phyloP scores from a whole-genome alignment of 2,888 invertebrate species.

The Drosophila greeni region DNA sequence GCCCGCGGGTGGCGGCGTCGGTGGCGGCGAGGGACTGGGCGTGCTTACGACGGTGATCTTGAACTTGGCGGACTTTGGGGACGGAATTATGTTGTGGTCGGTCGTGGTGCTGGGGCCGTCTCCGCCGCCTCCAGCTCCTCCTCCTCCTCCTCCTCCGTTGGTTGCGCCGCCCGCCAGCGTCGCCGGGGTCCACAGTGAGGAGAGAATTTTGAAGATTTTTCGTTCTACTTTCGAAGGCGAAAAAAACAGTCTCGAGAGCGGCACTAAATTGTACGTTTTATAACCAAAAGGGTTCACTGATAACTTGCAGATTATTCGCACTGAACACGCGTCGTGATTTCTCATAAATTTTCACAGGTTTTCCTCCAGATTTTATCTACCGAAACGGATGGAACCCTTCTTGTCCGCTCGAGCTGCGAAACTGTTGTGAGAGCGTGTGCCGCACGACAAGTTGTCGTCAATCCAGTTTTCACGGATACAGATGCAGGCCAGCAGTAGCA shows the following conservation, averaged over 20 bases:
- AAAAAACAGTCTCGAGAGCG: background rate
- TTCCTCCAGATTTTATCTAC: constrained; percentile 17
- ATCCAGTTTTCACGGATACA: constrained; percentile 21
- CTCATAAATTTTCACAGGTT: constrained; percentile 24
- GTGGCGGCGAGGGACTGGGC: constrained; percentile 75
- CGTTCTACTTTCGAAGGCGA: background rate
- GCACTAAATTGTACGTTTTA: constrained; percentile 1
- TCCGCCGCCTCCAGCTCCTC: constrained; percentile 23
- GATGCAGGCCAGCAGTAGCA: constrained; percentile 17
- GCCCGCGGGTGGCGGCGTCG: constrained; percentile 69
- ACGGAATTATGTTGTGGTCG: constrained; percentile 43
- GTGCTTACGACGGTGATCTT: constrained; percentile 77
- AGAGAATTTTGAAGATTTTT: constrained; percentile 76
- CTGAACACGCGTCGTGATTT: constrained; percentile 25
- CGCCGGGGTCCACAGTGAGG: constrained; percentile 79
- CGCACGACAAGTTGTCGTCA: constrained; percentile 57
- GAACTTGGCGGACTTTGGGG: constrained; percentile 73
- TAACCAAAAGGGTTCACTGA: background rate
- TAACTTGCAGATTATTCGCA: constrained; percentile 7
- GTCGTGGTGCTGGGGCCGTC: constrained; percentile 39
- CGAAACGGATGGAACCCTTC: constrained; percentile 71
- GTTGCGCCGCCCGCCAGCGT: constrained; percentile 76
- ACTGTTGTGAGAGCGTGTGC: constrained; percentile 72
- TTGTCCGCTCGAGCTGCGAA: constrained; percentile 77
- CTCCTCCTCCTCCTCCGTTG: constrained; percentile 40